Percentiles rank a stretch among this genome's conserved stretches.
Conservation (phyloP, 2,888 invertebrate genomes). For the Drosophila hamatofila region DNA sequence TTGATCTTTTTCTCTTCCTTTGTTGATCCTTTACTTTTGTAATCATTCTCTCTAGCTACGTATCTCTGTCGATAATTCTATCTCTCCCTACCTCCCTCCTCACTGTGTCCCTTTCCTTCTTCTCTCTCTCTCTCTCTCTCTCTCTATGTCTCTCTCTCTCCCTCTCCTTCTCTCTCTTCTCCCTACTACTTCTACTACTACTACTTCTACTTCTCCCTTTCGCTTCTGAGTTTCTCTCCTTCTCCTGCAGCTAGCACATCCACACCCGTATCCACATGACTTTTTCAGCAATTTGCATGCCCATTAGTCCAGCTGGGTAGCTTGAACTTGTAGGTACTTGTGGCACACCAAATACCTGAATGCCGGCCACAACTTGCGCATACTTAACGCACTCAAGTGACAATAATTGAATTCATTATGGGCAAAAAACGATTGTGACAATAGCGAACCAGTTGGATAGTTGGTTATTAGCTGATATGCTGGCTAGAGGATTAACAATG, state of each 20-base stretch:
- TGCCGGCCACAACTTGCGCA: constrained; percentile 67
- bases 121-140: not conserved
- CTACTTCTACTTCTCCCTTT: too few species aligned
- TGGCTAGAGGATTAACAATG: constrained; percentile 75
- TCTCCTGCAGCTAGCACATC: not conserved
- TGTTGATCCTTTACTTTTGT: too few species aligned
- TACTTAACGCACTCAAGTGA: constrained; percentile 80
- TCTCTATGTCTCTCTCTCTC: not conserved
- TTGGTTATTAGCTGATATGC: constrained; percentile 63
- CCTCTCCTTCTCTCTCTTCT: not conserved
- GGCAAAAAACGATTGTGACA: constrained; percentile 64
- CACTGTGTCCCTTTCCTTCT: not conserved
- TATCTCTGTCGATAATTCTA: not conserved
- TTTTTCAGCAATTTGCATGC: constrained; percentile 1
- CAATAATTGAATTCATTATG: constrained; percentile 82
- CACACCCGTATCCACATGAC: not conserved
- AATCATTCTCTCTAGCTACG: not conserved
- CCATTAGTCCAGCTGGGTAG: not conserved
- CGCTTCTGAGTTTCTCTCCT: not conserved
- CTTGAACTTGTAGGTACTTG: constrained; percentile 15
- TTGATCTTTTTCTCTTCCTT: not conserved
- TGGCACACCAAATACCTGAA: constrained; percentile 32
- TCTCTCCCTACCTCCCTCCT: not conserved
- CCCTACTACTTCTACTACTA: too few species aligned
- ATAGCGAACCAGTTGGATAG: constrained; percentile 60